These are phyloP conservation scores for Elmis aenea DNA, from an alignment of 2,888 invertebrate species.

Conservation along the genomic window DNA sequence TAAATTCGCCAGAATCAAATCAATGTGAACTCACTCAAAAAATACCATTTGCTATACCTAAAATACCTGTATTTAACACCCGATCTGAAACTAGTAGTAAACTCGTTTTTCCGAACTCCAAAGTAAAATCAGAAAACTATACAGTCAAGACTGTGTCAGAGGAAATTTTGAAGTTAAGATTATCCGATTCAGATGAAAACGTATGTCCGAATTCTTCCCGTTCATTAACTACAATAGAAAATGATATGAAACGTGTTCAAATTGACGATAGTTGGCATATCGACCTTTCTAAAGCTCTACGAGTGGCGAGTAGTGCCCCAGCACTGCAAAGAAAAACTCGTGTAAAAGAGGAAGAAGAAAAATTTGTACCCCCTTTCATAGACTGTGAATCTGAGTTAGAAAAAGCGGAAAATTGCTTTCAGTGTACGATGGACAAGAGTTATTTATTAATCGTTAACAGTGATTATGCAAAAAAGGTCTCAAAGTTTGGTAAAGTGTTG, in stretches of 20 bases:
- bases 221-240: conserved; percentile 5
- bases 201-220: not conserved
- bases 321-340: not conserved
- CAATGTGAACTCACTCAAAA: too few species aligned
- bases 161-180: too few species aligned
- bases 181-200: too few species aligned
- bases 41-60: too few species aligned
- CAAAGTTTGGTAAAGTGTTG: conserved; percentile 50
- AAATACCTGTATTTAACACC: too few species aligned
- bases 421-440: conserved; percentile 35
- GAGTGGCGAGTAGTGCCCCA: conserved; percentile 28
- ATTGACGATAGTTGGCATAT: conserved; percentile 34
- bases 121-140: too few species aligned
- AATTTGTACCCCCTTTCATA: conserved; percentile 41
- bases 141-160: too few species aligned
- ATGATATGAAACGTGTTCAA: conserved; percentile 1
- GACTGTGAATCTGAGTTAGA: conserved; percentile 35
- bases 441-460: conserved; percentile 21
- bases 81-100: too few species aligned
- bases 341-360: conserved; percentile 19
- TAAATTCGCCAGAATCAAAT: too few species aligned
- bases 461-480: conserved; percentile 35
- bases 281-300: conserved; percentile 46
- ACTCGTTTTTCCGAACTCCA: too few species aligned
- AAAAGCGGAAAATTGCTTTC: conserved; percentile 12